Conservation (phyloP, 2,888 invertebrate species). For the Neoitamus cyanurus region DNA sequence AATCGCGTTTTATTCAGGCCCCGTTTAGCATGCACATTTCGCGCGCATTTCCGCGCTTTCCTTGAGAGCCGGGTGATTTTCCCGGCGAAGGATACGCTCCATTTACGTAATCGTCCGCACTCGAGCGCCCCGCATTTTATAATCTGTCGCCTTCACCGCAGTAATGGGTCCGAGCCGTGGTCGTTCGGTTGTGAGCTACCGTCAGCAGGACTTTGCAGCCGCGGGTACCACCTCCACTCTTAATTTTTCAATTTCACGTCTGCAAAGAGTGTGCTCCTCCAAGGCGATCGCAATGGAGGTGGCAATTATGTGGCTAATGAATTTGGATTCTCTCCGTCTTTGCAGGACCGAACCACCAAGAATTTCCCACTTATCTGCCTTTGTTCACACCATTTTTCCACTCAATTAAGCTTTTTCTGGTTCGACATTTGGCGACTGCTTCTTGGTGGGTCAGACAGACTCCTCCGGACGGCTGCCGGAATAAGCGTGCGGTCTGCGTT, state of each 20-base stretch:
- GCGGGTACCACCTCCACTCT: neutral
- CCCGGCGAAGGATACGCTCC: neutral
- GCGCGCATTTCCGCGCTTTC: neutral
- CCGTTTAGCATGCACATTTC: conserved; percentile 18
- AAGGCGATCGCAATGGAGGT: neutral
- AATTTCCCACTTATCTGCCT: neutral
- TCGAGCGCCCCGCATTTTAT: neutral
- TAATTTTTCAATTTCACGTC: neutral
- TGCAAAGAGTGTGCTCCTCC: neutral
- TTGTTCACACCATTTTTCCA: conserved; percentile 29
- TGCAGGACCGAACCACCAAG: neutral
- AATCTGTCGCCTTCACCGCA: neutral
- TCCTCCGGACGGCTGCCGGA: neutral
- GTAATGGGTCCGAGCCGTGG: neutral
- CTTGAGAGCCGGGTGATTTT: neutral
- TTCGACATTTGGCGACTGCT: conserved; percentile 26
- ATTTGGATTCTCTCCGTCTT: neutral
- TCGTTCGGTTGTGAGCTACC: neutral
- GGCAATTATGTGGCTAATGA: neutral
- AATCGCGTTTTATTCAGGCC: conserved; percentile 21
- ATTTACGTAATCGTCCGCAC: neutral
- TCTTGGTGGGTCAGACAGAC: neutral
- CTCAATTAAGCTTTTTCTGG: conserved; percentile 30
- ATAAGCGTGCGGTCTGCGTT: neutral
- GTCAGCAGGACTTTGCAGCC: neutral